These are phyloP conservation scores for Machimus rusticus DNA, from an alignment of 2,888 invertebrate genomes.

Conservation along the genomic window DNA sequence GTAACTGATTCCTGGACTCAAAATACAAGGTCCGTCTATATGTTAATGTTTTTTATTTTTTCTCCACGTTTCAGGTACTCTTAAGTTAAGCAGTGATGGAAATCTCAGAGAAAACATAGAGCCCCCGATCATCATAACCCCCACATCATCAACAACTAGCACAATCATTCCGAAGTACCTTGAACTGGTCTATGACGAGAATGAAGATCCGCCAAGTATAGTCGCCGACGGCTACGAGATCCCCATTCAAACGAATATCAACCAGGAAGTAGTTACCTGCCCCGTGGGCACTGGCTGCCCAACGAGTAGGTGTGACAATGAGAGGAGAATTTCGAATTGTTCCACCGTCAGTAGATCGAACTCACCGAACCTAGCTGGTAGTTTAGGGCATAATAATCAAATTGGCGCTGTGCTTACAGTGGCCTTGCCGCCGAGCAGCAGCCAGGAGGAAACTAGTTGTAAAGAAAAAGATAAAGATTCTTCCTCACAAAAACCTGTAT, in stretches of 20 bases:
- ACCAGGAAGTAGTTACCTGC: constrained; percentile 5
- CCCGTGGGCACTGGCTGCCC: not conserved
- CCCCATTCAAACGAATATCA: constrained; percentile 44
- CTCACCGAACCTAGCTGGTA: constrained; percentile 42
- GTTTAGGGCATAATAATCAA: constrained; percentile 43
- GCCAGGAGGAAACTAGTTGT: constrained; percentile 28
- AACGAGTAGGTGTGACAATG: not conserved
- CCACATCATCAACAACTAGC: constrained; percentile 47
- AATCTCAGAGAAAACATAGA: constrained; percentile 47
- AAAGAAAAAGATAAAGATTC: not conserved
- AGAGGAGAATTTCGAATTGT: constrained; percentile 37
- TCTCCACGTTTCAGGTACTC: constrained; percentile 39
- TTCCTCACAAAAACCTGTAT: constrained; percentile 37
- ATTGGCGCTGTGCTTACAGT: constrained; percentile 42
- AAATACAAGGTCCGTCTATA: not conserved
- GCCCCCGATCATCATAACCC: constrained; percentile 49
- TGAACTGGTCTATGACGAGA: constrained; percentile 71
- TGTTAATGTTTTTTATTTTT: not conserved
- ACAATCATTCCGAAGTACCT: constrained; percentile 68
- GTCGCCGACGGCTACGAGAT: constrained; percentile 50
- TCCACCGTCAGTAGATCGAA: constrained; percentile 33
- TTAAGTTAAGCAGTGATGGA: constrained; percentile 44
- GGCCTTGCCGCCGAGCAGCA: constrained; percentile 43
- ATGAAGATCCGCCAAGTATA: constrained; percentile 54
- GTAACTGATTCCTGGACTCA: not conserved